These are phyloP conservation scores for Trichogramma dendrolimi DNA, from an alignment of 2,888 invertebrate genomes.

Conservation along the genomic window DNA sequence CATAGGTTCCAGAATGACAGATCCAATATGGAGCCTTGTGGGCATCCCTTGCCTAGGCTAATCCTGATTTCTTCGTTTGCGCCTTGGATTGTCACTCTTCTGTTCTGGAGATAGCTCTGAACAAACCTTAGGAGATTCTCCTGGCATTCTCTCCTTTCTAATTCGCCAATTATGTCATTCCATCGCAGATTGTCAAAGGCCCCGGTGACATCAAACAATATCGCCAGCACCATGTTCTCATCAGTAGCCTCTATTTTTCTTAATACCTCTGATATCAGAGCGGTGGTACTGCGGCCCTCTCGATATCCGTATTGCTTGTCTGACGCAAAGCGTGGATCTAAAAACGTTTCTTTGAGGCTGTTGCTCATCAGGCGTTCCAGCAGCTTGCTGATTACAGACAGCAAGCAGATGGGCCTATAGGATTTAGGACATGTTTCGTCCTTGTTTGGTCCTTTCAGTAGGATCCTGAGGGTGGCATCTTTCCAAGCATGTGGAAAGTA, in stretches of 20 bases:
- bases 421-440: neutral
- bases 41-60: conserved; percentile 21
- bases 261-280: conserved; percentile 13
- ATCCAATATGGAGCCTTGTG: conserved; percentile 25
- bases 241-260: neutral
- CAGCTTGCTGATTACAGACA: conserved; percentile 17
- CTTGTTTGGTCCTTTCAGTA: neutral
- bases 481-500: no score
- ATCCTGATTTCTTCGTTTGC: neutral
- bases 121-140: conserved; percentile 15
- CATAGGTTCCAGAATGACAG: conserved; percentile 23
- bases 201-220: conserved; percentile 27
- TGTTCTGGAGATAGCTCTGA: conserved; percentile 14
- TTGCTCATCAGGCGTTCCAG: conserved; percentile 21
- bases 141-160: conserved; percentile 18
- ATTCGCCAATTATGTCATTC: conserved; percentile 10
- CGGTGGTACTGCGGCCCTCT: conserved; percentile 13
- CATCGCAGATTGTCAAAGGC: conserved; percentile 30
- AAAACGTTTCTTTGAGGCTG: neutral
- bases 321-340: neutral
- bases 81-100: conserved; percentile 1
- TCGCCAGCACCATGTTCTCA: conserved; percentile 10
- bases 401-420: neutral
- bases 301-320: conserved; percentile 19
- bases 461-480: neutral